These are phyloP conservation scores for Pseudomyrmex concolor DNA, from an alignment of 1,140 invertebrate genomes.

Conservation along the genomic window DNA sequence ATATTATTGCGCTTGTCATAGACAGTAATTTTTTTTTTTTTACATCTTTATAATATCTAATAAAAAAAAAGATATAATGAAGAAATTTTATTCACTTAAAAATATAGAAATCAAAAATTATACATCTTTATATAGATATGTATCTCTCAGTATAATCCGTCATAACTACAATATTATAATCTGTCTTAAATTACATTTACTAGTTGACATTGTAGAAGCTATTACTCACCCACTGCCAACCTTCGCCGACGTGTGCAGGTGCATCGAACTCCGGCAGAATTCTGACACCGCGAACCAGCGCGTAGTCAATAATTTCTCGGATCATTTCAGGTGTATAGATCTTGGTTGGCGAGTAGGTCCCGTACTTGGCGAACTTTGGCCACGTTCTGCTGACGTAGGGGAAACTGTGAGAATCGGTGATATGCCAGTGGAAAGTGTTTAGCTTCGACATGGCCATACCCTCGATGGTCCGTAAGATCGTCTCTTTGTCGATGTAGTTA, in stretches of 20 bases:
- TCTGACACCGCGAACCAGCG: constrained; percentile 89
- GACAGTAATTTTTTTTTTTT: too few relatives aligned
- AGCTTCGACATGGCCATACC: constrained; percentile 93
- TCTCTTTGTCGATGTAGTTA: constrained; percentile 89
- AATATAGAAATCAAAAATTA: too few relatives aligned
- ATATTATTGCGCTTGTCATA: too few relatives aligned
- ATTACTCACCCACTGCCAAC: constrained; percentile 90
- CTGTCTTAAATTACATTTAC: not conserved
- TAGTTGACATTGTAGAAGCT: not conserved
- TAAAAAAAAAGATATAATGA: too few relatives aligned
- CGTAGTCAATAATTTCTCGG: constrained; percentile 89
- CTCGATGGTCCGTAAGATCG: constrained; percentile 91
- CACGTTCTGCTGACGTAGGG: constrained; percentile 89
- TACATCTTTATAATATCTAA: too few relatives aligned
- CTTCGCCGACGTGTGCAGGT: constrained; percentile 94
- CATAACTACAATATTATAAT: not conserved
- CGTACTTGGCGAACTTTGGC: constrained; percentile 89
- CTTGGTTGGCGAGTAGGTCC: constrained; percentile 89
- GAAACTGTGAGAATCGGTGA: constrained; percentile 95
- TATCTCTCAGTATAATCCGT: too few relatives aligned
- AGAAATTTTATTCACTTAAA: too few relatives aligned
- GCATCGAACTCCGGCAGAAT: constrained; percentile 95
- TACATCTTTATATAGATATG: too few relatives aligned
- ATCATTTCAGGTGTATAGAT: constrained; percentile 86
- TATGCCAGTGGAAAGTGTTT: constrained; percentile 95